These are phyloP conservation scores for Montipora capitata DNA, from an alignment of 92 coral and sea anemone genomes.

Conservation along the genomic window DNA sequence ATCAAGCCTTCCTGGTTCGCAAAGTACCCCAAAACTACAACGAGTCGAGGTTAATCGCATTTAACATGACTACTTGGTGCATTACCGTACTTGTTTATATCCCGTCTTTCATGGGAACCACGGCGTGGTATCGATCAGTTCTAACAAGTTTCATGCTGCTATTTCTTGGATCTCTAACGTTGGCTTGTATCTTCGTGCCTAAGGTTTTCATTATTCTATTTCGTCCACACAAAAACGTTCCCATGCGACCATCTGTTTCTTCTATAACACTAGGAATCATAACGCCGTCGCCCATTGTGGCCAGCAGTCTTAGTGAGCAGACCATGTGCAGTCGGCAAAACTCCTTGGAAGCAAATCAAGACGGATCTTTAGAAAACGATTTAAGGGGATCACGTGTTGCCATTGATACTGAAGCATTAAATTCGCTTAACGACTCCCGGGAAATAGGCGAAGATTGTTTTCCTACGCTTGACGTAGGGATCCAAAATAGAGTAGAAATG, in stretches of 20 bases:
- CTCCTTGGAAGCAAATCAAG: neutral
- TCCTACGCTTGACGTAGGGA: neutral
- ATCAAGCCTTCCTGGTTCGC: constrained; percentile 89
- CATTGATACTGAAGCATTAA: constrained; percentile 6
- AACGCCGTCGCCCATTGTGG: constrained; percentile 49
- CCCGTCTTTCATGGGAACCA: constrained; percentile 80
- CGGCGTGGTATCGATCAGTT: constrained; percentile 78
- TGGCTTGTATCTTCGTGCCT: constrained; percentile 80
- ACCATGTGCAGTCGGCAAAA: constrained; percentile 29
- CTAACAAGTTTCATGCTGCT: constrained; percentile 77
- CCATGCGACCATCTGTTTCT: constrained; percentile 81
- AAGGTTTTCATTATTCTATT: constrained; percentile 77
- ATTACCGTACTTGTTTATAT: constrained; percentile 82
- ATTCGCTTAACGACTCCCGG: neutral
- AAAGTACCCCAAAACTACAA: constrained; percentile 93
- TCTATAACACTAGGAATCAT: constrained; percentile 75
- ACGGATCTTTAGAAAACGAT: constrained; percentile 2
- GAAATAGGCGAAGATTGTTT: neutral
- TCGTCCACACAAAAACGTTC: constrained; percentile 80
- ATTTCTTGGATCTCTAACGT: constrained; percentile 73
- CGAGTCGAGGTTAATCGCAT: constrained; percentile 88
- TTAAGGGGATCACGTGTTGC: neutral
- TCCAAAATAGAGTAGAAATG: neutral
- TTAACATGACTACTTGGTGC: constrained; percentile 86
- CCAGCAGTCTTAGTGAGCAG: constrained; percentile 35